Conservation (phyloP, 2,888 invertebrate genomes). For the Asteroscopus sphinx region DNA sequence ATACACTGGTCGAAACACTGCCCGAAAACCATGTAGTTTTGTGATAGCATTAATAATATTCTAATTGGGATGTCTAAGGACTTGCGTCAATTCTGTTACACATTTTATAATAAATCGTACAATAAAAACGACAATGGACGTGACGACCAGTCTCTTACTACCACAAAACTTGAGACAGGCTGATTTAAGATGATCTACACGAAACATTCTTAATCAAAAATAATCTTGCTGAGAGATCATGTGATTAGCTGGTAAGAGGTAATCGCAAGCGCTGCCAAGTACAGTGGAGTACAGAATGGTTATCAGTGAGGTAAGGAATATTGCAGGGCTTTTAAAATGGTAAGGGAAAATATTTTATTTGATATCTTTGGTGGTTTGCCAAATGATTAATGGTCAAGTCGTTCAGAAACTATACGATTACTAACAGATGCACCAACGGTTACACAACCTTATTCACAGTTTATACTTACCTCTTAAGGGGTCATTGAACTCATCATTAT, state of each 20-base stretch:
- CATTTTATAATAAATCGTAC: background rate
- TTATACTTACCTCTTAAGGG: no score
- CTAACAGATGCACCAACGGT: no score
- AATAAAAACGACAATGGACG: conserved; percentile 7
- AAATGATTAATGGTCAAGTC: conserved; percentile 45
- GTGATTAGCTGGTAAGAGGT: conserved; percentile 57
- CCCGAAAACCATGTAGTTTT: no score
- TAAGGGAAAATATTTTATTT: conserved; percentile 39
- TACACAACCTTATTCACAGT: no score
- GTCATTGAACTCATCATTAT: no score
- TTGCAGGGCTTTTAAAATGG: conserved; percentile 29
- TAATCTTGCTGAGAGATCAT: conserved; percentile 69
- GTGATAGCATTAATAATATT: no score
- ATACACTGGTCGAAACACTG: no score
- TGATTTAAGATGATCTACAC: conserved; percentile 68
- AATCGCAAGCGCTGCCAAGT: conserved; percentile 59
- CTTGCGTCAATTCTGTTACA: no score
- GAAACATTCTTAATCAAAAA: conserved; percentile 69
- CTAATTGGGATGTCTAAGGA: no score
- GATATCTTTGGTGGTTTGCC: conserved; percentile 49
- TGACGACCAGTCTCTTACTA: conserved; percentile 16
- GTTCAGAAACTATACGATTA: no score
- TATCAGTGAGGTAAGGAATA: conserved; percentile 16
- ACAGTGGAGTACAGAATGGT: background rate
- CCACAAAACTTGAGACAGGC: conserved; percentile 44